Conservation (phyloP, 2,113 vertebrate species). For the Pitta sordida region DNA sequence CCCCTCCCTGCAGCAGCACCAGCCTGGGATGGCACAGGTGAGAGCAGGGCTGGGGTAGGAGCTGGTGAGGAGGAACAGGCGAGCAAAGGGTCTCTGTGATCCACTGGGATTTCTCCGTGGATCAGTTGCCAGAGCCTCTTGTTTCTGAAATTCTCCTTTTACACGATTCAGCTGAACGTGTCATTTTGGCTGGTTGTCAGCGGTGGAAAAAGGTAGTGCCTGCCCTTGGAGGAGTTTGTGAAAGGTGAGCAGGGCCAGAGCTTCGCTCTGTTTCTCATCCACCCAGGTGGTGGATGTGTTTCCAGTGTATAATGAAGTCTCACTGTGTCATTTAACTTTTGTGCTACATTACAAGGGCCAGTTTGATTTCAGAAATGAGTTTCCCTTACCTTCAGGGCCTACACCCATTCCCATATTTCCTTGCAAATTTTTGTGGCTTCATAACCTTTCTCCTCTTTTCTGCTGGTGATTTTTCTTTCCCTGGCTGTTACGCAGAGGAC, state of each 20-base stretch:
- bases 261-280: not conserved
- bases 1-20: not conserved
- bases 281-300: not conserved
- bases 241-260: not conserved
- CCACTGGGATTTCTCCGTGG: not conserved
- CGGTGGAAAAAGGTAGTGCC: not conserved
- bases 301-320: not conserved
- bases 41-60: not conserved
- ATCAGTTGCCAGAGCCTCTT: not conserved
- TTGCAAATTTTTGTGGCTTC: not conserved
- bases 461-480: not conserved
- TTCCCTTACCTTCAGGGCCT: not conserved
- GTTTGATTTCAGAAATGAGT: not conserved
- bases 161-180: constrained; percentile 14
- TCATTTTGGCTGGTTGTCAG: not conserved
- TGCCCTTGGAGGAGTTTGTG: constrained; percentile 14
- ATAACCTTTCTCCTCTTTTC: not conserved
- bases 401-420: not conserved
- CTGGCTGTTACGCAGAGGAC: not conserved
- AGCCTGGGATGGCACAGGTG: not conserved
- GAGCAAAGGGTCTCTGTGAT: not conserved
- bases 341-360: not conserved
- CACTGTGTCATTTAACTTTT: not conserved
- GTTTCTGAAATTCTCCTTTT: constrained; percentile 37
- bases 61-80: not conserved